A percentile compares a stretch with the other conserved stretches of the same genome.
Evolutionary conservation across 2,888 invertebrate species (phyloP).

Genomic region (Ecliptopera silaceata): DNA sequence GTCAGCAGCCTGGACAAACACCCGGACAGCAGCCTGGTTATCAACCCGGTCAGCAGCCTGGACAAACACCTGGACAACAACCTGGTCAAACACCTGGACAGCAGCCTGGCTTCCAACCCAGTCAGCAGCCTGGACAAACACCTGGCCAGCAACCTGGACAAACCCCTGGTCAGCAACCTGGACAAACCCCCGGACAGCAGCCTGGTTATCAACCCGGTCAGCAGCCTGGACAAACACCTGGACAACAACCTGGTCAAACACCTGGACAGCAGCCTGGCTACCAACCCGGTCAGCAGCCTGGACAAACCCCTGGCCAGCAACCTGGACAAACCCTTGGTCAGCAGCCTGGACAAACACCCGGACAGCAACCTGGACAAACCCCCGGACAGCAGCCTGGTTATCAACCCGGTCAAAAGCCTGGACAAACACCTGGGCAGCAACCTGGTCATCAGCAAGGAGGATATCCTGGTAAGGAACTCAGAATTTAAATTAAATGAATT

Average conservation of each 20-base stretch:
- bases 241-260: not conserved
- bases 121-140: slow-evolving; percentile 38
- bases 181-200: slow-evolving; percentile 33
- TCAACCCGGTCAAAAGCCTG: not conserved
- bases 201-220: slow-evolving; percentile 44
- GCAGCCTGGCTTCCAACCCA: slow-evolving; percentile 24
- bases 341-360: not conserved
- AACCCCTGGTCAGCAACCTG: slow-evolving; percentile 42
- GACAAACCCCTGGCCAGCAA: too few relatives aligned
- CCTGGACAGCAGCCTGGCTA: not conserved
- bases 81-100: slow-evolving; percentile 10
- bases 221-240: slow-evolving; percentile 23
- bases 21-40: slow-evolving; percentile 36
- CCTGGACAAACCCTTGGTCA: too few relatives aligned
- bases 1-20: slow-evolving; percentile 39
- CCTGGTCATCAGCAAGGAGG: slow-evolving; percentile 25
- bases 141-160: slow-evolving; percentile 38
- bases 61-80: slow-evolving; percentile 40
- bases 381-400: slow-evolving; percentile 30
- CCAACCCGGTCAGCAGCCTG: not conserved
- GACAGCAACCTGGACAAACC: slow-evolving; percentile 29
- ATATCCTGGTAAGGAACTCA: slow-evolving; percentile 37
- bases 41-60: slow-evolving; percentile 23
- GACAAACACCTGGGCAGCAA: not conserved
- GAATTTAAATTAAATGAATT: too few relatives aligned